phyloP scores from a whole-genome alignment of 2,113 vertebrate genomes.

The Cavia aperea region DNA sequence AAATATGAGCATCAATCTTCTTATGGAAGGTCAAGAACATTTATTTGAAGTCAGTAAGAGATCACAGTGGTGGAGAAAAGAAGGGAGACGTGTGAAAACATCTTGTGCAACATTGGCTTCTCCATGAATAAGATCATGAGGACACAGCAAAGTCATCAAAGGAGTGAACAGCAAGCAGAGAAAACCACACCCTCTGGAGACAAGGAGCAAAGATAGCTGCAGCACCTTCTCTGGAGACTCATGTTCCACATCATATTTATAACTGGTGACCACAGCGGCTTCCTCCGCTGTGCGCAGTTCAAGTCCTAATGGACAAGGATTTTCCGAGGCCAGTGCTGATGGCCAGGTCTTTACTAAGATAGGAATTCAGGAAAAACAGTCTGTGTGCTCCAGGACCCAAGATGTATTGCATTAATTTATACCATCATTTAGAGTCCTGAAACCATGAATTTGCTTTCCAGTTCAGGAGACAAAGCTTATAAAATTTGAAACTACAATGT shows the following conservation, averaged over 20 bases:
- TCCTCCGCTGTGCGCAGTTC: slow-evolving; percentile 89
- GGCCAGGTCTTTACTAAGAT: slow-evolving; percentile 86
- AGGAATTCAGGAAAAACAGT: slow-evolving; percentile 81
- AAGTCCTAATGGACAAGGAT: slow-evolving; percentile 84
- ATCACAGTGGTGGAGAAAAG: slow-evolving; percentile 88
- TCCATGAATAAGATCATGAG: slow-evolving; percentile 84
- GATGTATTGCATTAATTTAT: slow-evolving; percentile 88
- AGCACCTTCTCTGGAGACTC: slow-evolving; percentile 84
- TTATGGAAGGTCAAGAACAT: slow-evolving; percentile 87
- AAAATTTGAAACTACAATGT: slow-evolving; percentile 88
- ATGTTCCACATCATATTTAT: slow-evolving; percentile 91
- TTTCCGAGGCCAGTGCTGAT: slow-evolving; percentile 85
- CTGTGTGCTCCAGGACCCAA: slow-evolving; percentile 79
- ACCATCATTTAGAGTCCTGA: slow-evolving; percentile 88
- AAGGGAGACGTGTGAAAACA: slow-evolving; percentile 87
- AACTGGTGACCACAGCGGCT: slow-evolving; percentile 80
- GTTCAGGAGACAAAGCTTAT: slow-evolving; percentile 90
- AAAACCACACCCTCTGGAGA: slow-evolving; percentile 82
- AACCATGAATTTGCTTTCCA: slow-evolving; percentile 85
- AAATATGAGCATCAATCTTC: slow-evolving; percentile 92
- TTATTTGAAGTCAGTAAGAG: slow-evolving; percentile 89
- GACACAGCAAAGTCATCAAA: slow-evolving; percentile 88
- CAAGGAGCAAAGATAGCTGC: slow-evolving; percentile 84
- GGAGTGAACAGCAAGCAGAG: slow-evolving; percentile 87
- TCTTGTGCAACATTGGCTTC: slow-evolving; percentile 89